phyloP scores from a whole-genome alignment of 1,140 invertebrate genomes.

The Protaetia brevitarsis region DNA sequence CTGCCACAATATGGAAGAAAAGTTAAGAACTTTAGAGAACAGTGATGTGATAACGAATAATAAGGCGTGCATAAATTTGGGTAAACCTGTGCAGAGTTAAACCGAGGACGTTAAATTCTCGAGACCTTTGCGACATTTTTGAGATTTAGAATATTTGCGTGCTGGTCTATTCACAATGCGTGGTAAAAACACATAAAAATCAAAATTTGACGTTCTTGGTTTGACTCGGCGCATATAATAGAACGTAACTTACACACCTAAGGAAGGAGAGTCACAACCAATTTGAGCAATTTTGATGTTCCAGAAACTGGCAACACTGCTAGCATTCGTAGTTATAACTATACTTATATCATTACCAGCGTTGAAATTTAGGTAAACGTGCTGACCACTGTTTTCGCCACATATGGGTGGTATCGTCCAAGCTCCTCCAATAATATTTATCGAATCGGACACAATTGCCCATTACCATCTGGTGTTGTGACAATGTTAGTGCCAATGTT shows the following conservation, averaged over 20 bases:
- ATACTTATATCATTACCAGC: constrained; percentile 65
- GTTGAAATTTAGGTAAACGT: constrained; percentile 76
- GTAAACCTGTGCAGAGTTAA: too few relatives aligned
- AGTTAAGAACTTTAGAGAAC: too few relatives aligned
- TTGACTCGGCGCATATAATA: background rate
- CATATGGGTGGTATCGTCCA: constrained; percentile 69
- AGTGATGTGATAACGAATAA: too few relatives aligned
- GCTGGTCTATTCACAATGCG: too few relatives aligned
- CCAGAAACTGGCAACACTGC: constrained; percentile 64
- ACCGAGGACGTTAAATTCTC: too few relatives aligned
- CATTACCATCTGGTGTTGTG: constrained; percentile 69
- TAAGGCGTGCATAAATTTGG: too few relatives aligned
- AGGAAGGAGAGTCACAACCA: constrained; percentile 63
- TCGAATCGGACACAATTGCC: constrained; percentile 65
- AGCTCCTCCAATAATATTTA: constrained; percentile 65
- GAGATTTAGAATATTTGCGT: too few relatives aligned
- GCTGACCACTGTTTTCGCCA: constrained; percentile 77
- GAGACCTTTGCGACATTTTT: too few relatives aligned
- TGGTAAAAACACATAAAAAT: background rate
- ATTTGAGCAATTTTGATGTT: constrained; percentile 74
- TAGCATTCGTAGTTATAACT: constrained; percentile 60
- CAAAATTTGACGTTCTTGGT: background rate
- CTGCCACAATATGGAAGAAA: too few relatives aligned
- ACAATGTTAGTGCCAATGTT: constrained; percentile 65
- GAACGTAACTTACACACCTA: constrained; percentile 50